Conservation (phyloP, 92 coral and sea anemone genomes). For the Plumapathes pennacea region DNA sequence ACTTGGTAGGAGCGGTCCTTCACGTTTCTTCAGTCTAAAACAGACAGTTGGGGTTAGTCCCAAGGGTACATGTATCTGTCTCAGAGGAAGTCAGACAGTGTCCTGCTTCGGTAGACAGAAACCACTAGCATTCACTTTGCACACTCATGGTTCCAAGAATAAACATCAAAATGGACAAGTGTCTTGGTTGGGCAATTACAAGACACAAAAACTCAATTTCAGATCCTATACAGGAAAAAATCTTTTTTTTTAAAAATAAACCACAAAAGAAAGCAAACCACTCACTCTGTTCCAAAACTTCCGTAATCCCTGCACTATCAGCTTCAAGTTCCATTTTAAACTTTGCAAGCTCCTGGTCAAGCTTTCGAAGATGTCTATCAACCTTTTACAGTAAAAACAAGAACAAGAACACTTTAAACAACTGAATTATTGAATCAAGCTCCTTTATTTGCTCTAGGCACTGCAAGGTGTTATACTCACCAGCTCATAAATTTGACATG, state of each 20-base stretch:
- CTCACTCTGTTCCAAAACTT: slow-evolving; percentile 91
- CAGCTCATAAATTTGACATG: slow-evolving; percentile 93
- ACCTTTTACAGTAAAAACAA: slow-evolving; percentile 40
- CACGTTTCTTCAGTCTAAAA: no score
- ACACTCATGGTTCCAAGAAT: no score
- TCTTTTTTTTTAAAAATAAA: not conserved
- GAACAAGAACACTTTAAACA: not conserved
- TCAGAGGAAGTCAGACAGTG: no score
- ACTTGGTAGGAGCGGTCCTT: no score
- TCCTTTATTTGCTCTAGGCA: not conserved
- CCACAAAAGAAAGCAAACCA: not conserved
- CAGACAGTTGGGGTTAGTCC: no score
- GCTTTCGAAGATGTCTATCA: slow-evolving; percentile 92
- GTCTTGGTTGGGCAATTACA: no score
- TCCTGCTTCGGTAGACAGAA: no score
- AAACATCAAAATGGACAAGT: no score
- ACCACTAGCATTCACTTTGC: no score
- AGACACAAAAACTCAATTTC: no score
- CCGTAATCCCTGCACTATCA: slow-evolving; percentile 99
- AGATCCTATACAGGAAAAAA: slow-evolving; percentile 56
- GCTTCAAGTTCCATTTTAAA: slow-evolving; percentile 99
- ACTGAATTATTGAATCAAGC: no score
- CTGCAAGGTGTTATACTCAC: slow-evolving; percentile 19
- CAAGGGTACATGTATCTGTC: no score
- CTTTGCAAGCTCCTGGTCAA: slow-evolving; percentile 93